Evolutionary conservation across 2,113 vertebrate genomes (phyloP).

Genomic region (Brienomyrus longianalis): DNA sequence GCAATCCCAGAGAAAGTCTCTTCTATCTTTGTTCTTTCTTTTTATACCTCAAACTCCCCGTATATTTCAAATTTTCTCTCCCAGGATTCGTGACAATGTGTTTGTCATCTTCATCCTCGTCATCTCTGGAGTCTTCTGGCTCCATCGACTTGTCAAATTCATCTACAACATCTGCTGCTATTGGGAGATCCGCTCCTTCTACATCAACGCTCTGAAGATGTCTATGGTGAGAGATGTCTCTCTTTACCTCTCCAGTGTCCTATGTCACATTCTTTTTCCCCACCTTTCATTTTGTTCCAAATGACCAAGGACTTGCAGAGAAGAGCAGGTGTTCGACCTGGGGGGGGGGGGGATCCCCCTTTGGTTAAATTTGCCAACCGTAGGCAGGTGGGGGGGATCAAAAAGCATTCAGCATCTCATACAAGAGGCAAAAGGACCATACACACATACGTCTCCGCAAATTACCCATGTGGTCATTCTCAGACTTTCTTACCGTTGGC

Average conservation of each 20-base stretch:
- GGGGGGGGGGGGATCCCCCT: neutral
- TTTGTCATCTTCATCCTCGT: slow-evolving; percentile 84
- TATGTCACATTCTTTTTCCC: neutral
- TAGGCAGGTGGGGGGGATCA: neutral
- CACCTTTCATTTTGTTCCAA: neutral
- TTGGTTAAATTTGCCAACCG: neutral
- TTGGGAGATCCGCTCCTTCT: slow-evolving; percentile 96
- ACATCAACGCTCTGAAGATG: slow-evolving; percentile 86
- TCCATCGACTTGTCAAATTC: slow-evolving; percentile 91
- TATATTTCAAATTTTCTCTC: neutral
- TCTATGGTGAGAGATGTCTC: slow-evolving; percentile 70
- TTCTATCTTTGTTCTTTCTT: neutral
- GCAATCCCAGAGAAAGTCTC: neutral
- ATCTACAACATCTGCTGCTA: slow-evolving; percentile 98
- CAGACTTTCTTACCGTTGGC: neutral
- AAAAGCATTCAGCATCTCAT: neutral
- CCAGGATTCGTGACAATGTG: slow-evolving; percentile 83
- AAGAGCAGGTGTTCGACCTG: neutral
- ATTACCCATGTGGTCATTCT: neutral
- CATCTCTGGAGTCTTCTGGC: slow-evolving; percentile 91
- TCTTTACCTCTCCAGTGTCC: neutral
- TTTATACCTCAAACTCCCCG: neutral
- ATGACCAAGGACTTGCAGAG: neutral
- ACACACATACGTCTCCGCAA: neutral
- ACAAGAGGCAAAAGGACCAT: neutral